A percentile compares a stretch with the other conserved stretches of the same genome.
These are phyloP conservation scores for Leuciscus idus DNA, from an alignment of 2,113 vertebrate genomes.

Conservation along the genomic window DNA sequence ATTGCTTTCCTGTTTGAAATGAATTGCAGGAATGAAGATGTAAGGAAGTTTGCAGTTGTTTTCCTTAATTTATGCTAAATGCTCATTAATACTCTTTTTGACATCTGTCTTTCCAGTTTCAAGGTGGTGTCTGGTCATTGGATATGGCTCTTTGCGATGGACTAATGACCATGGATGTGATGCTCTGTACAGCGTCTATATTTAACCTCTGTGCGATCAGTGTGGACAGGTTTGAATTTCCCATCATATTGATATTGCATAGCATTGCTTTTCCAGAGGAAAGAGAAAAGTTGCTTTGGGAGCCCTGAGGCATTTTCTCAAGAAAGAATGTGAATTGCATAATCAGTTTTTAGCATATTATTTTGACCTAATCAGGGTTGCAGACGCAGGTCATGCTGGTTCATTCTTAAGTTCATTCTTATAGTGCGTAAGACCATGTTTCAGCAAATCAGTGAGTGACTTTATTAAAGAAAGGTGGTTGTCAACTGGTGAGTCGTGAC, in stretches of 20 bases:
- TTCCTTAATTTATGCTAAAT: background rate
- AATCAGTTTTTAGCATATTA: slow-evolving; percentile 27
- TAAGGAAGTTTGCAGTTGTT: background rate
- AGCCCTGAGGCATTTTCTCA: background rate
- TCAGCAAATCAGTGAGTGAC: background rate
- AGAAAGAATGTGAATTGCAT: slow-evolving; percentile 18
- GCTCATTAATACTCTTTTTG: background rate
- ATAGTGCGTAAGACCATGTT: background rate
- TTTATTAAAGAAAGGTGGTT: background rate
- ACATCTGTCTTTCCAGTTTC: slow-evolving; percentile 78
- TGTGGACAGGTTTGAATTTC: slow-evolving; percentile 80
- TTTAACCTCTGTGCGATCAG: slow-evolving; percentile 96
- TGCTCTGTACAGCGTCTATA: slow-evolving; percentile 94
- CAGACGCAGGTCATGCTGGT: background rate
- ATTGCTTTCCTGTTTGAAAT: background rate
- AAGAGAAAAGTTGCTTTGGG: background rate
- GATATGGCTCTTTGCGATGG: slow-evolving; percentile 82
- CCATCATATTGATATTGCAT: background rate
- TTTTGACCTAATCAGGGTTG: slow-evolving; percentile 17
- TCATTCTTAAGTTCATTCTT: background rate
- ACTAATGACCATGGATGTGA: slow-evolving; percentile 94
- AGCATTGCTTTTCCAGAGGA: background rate
- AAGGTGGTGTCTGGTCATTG: slow-evolving; percentile 88
- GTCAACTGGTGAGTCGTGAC: background rate
- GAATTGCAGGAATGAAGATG: background rate